Percentiles rank a stretch among this genome's conserved stretches.
Evolutionary conservation across 1,140 invertebrate genomes (phyloP).

Genomic region (Megathymus violae): DNA sequence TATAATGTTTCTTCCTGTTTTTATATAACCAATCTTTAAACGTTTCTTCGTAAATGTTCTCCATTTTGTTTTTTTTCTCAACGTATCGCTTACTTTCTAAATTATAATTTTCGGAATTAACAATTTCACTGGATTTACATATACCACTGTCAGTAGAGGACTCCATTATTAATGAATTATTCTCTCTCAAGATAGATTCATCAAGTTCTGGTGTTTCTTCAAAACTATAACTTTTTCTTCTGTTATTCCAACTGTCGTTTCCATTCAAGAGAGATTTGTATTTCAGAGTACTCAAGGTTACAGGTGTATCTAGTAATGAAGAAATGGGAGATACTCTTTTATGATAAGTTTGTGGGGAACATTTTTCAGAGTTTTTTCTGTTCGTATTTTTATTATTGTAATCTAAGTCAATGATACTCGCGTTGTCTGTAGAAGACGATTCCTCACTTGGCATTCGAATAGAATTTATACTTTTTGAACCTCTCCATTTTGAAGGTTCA

Average conservation of each 20-base stretch:
- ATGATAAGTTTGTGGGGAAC: slow-evolving; percentile 40
- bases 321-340: slow-evolving; percentile 55
- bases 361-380: slow-evolving; percentile 49
- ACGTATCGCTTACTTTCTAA: slow-evolving; percentile 32
- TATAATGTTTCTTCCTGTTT: slow-evolving; percentile 56
- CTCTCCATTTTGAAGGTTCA: slow-evolving; percentile 84
- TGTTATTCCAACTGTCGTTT: slow-evolving; percentile 87
- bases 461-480: slow-evolving; percentile 85
- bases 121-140: slow-evolving; percentile 87
- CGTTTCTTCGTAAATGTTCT: slow-evolving; percentile 53
- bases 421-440: slow-evolving; percentile 65
- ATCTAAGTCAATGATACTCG: slow-evolving; percentile 83
- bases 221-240: slow-evolving; percentile 90
- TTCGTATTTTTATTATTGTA: slow-evolving; percentile 55
- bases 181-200: slow-evolving; percentile 70
- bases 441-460: slow-evolving; percentile 85
- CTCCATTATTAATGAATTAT: slow-evolving; percentile 84
- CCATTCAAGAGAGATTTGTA: slow-evolving; percentile 75
- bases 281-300: slow-evolving; percentile 72
- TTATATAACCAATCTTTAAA: slow-evolving; percentile 76
- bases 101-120: slow-evolving; percentile 68
- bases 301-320: slow-evolving; percentile 65
- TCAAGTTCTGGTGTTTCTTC: slow-evolving; percentile 85
- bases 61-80: slow-evolving; percentile 38
- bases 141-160: slow-evolving; percentile 89